phyloP scores from a whole-genome alignment of 1,140 invertebrate genomes.

The Drosophila cardini region DNA sequence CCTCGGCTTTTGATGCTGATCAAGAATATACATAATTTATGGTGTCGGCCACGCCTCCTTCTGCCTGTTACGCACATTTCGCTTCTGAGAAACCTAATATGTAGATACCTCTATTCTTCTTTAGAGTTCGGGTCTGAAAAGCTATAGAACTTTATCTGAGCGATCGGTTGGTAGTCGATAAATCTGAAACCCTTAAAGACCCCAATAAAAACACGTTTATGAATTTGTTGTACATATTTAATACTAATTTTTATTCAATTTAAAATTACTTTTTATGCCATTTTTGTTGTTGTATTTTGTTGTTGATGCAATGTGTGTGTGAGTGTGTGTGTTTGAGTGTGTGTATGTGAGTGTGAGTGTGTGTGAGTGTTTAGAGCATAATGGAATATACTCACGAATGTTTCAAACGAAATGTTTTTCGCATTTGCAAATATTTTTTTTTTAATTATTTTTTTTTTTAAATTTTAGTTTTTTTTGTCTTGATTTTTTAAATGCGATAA shows the following conservation, averaged over 20 bases:
- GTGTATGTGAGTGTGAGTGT: conserved; percentile 10
- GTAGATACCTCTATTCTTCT: no score
- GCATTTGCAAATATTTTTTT: conserved; percentile 40
- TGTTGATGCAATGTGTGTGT: conserved; percentile 28
- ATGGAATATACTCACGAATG: conserved; percentile 15
- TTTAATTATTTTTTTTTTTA: conserved; percentile 13
- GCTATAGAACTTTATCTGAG: no score
- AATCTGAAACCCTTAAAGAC: background rate
- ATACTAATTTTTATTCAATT: conserved; percentile 83
- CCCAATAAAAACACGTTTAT: conserved; percentile 29
- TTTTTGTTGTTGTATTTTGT: conserved; percentile 44
- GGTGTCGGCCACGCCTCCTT: no score
- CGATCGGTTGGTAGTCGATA: background rate
- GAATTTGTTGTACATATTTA: conserved; percentile 78
- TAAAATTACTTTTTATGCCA: conserved; percentile 82
- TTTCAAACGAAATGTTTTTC: conserved; percentile 42
- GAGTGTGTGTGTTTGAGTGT: conserved; percentile 10
- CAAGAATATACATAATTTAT: no score
- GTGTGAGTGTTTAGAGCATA: conserved; percentile 22
- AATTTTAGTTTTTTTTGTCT: no score
- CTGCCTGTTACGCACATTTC: no score
- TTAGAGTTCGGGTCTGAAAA: no score
- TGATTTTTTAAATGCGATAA: conserved; percentile 69
- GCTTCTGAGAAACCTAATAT: no score
- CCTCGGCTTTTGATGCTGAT: no score